These are phyloP conservation scores for Glaucidium brasilianum DNA, from an alignment of 2,113 vertebrate genomes.

Conservation along the genomic window DNA sequence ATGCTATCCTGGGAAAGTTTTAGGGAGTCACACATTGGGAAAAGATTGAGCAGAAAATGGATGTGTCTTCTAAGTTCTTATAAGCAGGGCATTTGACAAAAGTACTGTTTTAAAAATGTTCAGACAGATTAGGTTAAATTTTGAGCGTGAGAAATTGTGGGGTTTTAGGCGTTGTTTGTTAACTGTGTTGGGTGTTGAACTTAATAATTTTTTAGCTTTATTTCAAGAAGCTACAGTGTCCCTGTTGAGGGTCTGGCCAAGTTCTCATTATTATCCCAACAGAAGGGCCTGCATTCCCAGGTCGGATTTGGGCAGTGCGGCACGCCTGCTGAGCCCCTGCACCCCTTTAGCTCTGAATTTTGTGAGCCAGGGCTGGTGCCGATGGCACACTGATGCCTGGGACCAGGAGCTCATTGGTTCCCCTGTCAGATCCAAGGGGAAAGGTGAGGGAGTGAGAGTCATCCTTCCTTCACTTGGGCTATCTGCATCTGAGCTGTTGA, in stretches of 20 bases:
- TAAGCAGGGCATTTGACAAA: neutral
- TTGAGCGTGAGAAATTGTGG: neutral
- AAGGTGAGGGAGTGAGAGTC: neutral
- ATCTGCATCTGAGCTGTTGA: neutral
- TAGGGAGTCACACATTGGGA: neutral
- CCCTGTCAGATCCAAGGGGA: neutral
- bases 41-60: neutral
- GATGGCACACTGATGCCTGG: rapidly evolving
- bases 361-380: neutral
- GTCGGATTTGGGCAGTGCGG: neutral
- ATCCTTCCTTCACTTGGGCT: neutral
- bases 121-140: neutral
- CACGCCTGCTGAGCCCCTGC: neutral
- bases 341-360: neutral
- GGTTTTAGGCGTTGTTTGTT: neutral
- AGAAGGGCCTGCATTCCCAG: rapidly evolving
- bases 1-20: neutral
- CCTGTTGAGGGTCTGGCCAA: neutral
- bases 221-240: neutral
- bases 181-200: rapidly evolving
- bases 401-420: neutral
- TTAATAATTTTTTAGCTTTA: neutral
- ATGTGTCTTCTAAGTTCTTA: neutral
- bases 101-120: neutral
- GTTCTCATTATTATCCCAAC: neutral